Conservation (phyloP, 2,888 invertebrate species). For the Nineta flava region DNA sequence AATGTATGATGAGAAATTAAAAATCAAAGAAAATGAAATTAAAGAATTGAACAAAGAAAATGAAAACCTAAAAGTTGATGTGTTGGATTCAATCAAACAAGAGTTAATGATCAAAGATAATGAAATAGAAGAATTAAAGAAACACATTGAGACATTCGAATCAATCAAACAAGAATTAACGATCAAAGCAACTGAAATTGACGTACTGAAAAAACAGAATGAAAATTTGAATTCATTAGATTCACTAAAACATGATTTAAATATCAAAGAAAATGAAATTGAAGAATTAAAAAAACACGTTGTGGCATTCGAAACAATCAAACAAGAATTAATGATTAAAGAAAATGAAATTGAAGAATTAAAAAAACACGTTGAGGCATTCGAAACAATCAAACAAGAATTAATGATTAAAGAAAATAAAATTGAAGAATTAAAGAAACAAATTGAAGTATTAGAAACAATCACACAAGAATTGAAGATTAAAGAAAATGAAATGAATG, state of each 20-base stretch:
- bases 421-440: not conserved
- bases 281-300: too few relatives aligned
- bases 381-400: not conserved
- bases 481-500: not conserved
- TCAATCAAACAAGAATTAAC: not conserved
- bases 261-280: not conserved
- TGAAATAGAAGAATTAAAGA: not conserved
- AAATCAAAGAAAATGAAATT: conserved; percentile 19
- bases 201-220: not conserved
- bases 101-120: not conserved
- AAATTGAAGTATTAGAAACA: not conserved
- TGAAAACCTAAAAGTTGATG: not conserved
- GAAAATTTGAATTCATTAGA: not conserved
- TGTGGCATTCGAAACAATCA: not conserved
- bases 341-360: not conserved
- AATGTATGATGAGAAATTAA: conserved; percentile 12
- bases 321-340: not conserved
- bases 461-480: not conserved
- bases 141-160: too few relatives aligned
- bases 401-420: not conserved
- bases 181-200: not conserved
- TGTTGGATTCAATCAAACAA: not conserved
- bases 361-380: not conserved
- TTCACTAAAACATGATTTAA: not conserved
- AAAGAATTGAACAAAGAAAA: not conserved